These are phyloP conservation scores for Euglossa dilemma DNA, from an alignment of 1,140 invertebrate species.

Conservation along the genomic window DNA sequence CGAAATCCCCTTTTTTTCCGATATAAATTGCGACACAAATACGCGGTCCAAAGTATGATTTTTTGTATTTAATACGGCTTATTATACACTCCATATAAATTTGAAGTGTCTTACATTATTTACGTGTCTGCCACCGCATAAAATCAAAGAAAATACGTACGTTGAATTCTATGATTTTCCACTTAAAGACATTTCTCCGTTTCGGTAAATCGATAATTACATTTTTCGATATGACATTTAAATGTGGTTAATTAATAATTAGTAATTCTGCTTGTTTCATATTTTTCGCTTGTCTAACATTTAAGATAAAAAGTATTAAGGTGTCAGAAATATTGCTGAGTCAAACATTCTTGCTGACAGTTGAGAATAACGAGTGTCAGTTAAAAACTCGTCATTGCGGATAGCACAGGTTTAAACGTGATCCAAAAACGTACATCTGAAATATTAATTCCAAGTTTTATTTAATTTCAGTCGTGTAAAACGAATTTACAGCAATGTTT, in stretches of 20 bases:
- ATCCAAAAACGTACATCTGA: neutral
- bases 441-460: neutral
- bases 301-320: neutral
- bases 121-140: neutral
- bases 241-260: too few relatives aligned
- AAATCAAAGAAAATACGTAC: neutral
- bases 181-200: neutral
- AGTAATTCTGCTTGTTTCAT: neutral
- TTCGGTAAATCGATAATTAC: constrained; percentile 32
- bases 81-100: neutral
- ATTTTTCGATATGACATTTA: neutral
- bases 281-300: neutral
- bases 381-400: neutral
- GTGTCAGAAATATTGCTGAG: neutral
- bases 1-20: too few relatives aligned
- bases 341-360: neutral
- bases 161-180: neutral
- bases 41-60: neutral
- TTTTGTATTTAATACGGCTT: constrained; percentile 18
- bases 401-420: neutral
- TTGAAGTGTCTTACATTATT: neutral
- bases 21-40: neutral
- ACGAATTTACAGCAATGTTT: constrained; percentile 72
- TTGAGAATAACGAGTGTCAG: neutral
- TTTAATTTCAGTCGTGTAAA: constrained; percentile 35